Evolutionary conservation across 2,888 invertebrate genomes (phyloP), one percentile per base, ranked within the genome.

Genomic region (Drymonia ruficornis): DNA sequence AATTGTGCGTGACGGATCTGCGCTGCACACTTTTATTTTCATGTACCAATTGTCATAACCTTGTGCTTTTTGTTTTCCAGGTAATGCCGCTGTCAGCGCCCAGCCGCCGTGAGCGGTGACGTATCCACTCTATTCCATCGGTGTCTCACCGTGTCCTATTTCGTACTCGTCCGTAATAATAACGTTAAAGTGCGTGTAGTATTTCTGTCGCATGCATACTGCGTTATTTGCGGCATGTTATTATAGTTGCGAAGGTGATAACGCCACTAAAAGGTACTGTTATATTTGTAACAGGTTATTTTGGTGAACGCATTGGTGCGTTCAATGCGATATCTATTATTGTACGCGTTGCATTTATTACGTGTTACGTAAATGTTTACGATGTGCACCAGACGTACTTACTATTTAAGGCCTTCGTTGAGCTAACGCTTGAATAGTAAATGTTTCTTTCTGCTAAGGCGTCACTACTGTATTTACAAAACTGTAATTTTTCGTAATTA

Each of bases 221-320:
- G 70, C 53, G 80, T 85, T 91, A 89, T 90, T 89, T 82, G 74
- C 81, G 80, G 72, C 47, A 73, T 72, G 79, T 85, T 88, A 89
- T 87, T 87, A 84, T 80, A 80, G 78, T 78, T 55, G 78, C 79
- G 91, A 91, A 91, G 91, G 90, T 89, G 84, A 89, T 87, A 85
- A 79, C 78, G 80, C 83, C 81, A 80, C 66, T 70, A 83, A 82
- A 75, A 74, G 80, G 80, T 53, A 64, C 74, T 76, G 84, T 85
- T 91, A 90, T 84, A 82, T 87, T 84, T 83, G 86, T 88, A 87
- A 73, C 81, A 61, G 68, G 76, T 78, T 89, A 91, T 89, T 91
- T 89, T 85, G 56, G 79, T 81, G 76, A 79, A 76, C 80, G 71
- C 77, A 78, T 78, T 76, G 75, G 76, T 69, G 62, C 72, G 76